Conservation (phyloP, 2,113 vertebrate species). For the Oryctolagus cuniculus region DNA sequence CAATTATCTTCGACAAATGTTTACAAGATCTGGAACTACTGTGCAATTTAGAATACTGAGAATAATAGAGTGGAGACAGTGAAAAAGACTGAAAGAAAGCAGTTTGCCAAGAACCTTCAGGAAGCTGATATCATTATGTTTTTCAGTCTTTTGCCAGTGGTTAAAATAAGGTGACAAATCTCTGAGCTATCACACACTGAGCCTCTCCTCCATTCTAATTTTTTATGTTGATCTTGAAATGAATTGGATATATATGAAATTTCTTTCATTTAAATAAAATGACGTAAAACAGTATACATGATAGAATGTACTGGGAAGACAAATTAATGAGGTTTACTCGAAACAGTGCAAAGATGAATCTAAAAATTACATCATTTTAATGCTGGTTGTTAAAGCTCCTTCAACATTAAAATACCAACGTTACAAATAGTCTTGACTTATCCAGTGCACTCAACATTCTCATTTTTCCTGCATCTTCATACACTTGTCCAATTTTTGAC, state of each 20-base stretch:
- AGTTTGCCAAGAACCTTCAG: neutral
- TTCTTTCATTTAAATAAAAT: neutral
- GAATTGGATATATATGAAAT: neutral
- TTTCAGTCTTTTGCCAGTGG: neutral
- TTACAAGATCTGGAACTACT: neutral
- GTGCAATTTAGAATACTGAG: neutral
- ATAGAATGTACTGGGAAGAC: neutral
- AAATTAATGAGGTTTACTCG: neutral
- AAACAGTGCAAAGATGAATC: neutral
- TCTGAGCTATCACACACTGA: neutral
- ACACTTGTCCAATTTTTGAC: neutral
- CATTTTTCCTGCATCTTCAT: neutral
- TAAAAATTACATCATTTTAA: neutral
- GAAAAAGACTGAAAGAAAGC: neutral
- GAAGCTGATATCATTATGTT: neutral
- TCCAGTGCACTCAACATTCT: neutral
- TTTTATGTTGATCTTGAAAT: conserved; percentile 4
- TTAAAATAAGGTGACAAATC: neutral
- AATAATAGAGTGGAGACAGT: neutral
- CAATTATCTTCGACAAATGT: neutral
- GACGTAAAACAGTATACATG: neutral
- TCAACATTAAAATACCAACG: neutral
- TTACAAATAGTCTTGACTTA: neutral
- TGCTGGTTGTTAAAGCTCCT: neutral
- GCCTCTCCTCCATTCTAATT: neutral